Conservation (phyloP, 2,797 vertebrate genomes). For the Gobio occitaniae region DNA sequence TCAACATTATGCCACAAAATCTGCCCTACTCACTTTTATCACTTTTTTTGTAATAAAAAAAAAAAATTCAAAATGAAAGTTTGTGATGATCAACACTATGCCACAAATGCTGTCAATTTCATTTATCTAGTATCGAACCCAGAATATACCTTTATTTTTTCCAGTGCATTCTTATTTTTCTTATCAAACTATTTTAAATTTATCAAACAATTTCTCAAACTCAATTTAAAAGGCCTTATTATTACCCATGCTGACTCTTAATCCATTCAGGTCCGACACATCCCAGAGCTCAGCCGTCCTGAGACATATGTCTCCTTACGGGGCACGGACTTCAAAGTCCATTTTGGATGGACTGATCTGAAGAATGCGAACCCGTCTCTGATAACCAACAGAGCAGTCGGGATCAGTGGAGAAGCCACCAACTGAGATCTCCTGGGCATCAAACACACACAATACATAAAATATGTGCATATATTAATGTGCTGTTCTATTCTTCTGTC, state of each 20-base stretch:
- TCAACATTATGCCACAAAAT: not conserved
- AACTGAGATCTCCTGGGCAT: conserved; percentile 62
- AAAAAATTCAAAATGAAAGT: not conserved
- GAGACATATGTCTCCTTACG: conserved; percentile 16
- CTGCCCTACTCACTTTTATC: no score
- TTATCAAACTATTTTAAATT: not conserved
- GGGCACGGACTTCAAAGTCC: conserved; percentile 37
- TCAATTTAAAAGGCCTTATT: not conserved
- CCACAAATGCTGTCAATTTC: not conserved
- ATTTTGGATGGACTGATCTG: conserved; percentile 51
- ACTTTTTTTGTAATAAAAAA: no score
- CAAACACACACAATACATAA: conserved; percentile 49
- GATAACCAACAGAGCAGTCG: conserved; percentile 59
- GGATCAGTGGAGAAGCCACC: conserved; percentile 58
- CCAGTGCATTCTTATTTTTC: not conserved
- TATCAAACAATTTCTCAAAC: not conserved
- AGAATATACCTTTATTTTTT: not conserved
- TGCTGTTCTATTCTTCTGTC: conserved; percentile 35
- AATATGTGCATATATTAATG: conserved; percentile 38
- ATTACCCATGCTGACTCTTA: not conserved
- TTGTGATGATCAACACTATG: not conserved
- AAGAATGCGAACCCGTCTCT: conserved; percentile 48
- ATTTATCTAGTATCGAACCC: not conserved
- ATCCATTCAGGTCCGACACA: conserved; percentile 28
- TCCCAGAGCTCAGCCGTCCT: conserved; percentile 2